Evolutionary conservation across 2,888 invertebrate species (phyloP).

Genomic region (Glyphotaelius pellucidus): DNA sequence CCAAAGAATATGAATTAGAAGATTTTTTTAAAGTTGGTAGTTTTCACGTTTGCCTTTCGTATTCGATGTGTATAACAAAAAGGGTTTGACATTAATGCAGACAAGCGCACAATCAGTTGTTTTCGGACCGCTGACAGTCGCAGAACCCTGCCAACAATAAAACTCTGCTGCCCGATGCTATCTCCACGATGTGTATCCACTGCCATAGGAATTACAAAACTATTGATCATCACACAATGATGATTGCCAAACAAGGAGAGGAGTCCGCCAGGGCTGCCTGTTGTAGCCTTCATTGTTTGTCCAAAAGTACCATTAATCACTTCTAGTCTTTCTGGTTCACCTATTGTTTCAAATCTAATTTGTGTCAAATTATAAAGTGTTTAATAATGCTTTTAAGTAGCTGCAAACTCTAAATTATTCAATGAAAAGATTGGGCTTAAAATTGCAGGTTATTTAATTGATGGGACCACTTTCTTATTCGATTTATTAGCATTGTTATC

Average conservation of each 20-base stretch:
- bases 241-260: slow-evolving; percentile 45
- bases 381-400: not conserved
- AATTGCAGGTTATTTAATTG: not conserved
- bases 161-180: slow-evolving; percentile 47
- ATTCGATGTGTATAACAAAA: not conserved
- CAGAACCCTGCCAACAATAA: slow-evolving; percentile 13
- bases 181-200: slow-evolving; percentile 45
- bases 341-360: not conserved
- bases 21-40: not conserved
- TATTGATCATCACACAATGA: slow-evolving; percentile 53
- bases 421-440: not conserved
- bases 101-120: slow-evolving; percentile 10
- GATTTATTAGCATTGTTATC: not conserved
- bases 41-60: not conserved
- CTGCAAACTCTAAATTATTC: not conserved
- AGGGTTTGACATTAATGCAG: not conserved
- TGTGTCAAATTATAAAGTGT: not conserved
- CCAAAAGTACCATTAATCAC: not conserved
- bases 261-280: slow-evolving; percentile 32
- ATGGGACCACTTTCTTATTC: not conserved
- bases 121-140: slow-evolving; percentile 38
- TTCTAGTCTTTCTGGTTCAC: not conserved
- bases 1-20: too few species aligned
- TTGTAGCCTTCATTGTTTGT: not conserved
- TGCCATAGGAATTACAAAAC: slow-evolving; percentile 42